Percentiles rank a stretch among this genome's conserved stretches.
phyloP scores from a whole-genome alignment of 2,113 vertebrate genomes.

The Mus musculus region GRCm39 chr11:3692001-3692500 shows the following conservation, averaged over 20 bases:
- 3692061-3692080: too few relatives aligned
- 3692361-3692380: not conserved
- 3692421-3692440: not conserved
- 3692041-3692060: not conserved
- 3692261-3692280: not conserved
- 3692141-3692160: not conserved
- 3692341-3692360: not conserved
- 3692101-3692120: not conserved
- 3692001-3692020: not conserved
- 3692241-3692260: not conserved
- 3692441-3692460: not conserved
- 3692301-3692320: not conserved
- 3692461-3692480: not conserved
- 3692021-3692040: not conserved
- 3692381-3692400: not conserved
- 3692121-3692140: not conserved
- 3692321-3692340: not conserved
- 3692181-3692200: not conserved
- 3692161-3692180: not conserved
- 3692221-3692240: not conserved
- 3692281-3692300: not conserved
- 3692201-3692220: not conserved
- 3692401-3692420: not conserved
- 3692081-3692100: not conserved
- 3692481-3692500: too few relatives aligned